Evolutionary conservation across 35 echinoderm and acorn worm species (phyloP), one percentile per base, ranked within the genome.

Genomic region (Lytechinus variegatus): DNA sequence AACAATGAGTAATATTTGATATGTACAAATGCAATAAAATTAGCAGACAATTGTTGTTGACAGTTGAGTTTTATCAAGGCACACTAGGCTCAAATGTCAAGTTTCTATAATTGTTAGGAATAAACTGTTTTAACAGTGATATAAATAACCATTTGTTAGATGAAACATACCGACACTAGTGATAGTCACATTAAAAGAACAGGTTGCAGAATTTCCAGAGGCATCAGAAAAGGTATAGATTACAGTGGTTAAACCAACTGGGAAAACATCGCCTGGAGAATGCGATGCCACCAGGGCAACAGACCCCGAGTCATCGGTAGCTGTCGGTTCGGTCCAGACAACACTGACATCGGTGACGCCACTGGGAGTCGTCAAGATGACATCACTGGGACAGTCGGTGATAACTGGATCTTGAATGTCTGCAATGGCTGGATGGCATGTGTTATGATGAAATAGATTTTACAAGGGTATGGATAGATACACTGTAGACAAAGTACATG

Each of bases 361-460:
- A 10, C 95, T 91, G 27, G 89, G 53, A 54, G 94, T 86, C 14
- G 86, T 89, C 57, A 91, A 53, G 28, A 54, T 91, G 2, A 71
- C 54, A 8, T 61, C 86, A 27, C 54, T 61, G 27, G 96, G 96
- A 86, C 96, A 96, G 55, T 87, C 86, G 54, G 54, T 89, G 10
- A 96, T 92, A 19, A 96, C 86, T 27, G 96, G 96, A 33, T 86
- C 94, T 21, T 33, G 5, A 52, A 28, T 56, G 54, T 96, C 96
- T 87, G 66, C 6, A 24, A 52, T 86, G 91, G 33, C 95, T 53
- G 86, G 61, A 71, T 71, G 19, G 24, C 16, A 21, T 71, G 61
- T 71, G 61, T 71, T 71, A 71, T 71, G 14, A 71, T 2, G 5
- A 71, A 58, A 58, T 58, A 58, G 56, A 58, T 11, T 71, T 24